These are phyloP conservation scores for Aepyceros melampus DNA, from an alignment of 2,113 vertebrate genomes.

Conservation along the genomic window DNA sequence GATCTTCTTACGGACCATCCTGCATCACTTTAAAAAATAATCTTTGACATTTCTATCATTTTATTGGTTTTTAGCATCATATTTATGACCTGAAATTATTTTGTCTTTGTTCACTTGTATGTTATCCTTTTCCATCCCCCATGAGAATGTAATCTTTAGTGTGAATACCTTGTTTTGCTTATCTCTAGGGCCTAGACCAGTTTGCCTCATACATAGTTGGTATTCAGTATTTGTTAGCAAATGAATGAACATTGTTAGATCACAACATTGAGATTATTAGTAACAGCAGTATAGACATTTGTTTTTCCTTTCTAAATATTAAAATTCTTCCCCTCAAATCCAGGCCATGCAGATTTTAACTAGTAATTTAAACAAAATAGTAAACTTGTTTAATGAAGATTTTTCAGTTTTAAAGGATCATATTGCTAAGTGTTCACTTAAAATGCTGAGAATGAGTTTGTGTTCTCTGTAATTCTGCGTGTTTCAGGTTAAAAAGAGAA, in stretches of 20 bases:
- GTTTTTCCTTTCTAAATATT: conserved; percentile 18
- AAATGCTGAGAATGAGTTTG: neutral
- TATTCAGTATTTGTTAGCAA: conserved; percentile 23
- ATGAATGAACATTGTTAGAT: neutral
- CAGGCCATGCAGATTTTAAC: neutral
- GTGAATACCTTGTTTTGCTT: neutral
- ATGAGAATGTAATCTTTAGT: neutral
- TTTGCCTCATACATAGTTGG: neutral
- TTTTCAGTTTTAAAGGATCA: conserved; percentile 18
- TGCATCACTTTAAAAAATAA: neutral
- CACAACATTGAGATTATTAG: neutral
- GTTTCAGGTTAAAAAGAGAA: neutral
- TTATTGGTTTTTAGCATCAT: neutral
- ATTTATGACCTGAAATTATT: neutral
- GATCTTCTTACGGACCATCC: neutral
- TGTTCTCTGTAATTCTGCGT: neutral
- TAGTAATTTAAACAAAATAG: neutral
- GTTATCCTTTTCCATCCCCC: neutral
- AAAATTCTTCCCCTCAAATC: neutral
- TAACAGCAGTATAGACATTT: neutral
- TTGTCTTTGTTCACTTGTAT: neutral
- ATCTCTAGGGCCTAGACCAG: neutral
- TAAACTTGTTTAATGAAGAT: neutral
- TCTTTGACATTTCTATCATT: neutral
- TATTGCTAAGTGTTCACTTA: neutral